Percentiles rank a stretch among this genome's conserved stretches.
These are phyloP conservation scores for Chionis minor DNA, from an alignment of 2,113 vertebrate species.

Conservation along the genomic window DNA sequence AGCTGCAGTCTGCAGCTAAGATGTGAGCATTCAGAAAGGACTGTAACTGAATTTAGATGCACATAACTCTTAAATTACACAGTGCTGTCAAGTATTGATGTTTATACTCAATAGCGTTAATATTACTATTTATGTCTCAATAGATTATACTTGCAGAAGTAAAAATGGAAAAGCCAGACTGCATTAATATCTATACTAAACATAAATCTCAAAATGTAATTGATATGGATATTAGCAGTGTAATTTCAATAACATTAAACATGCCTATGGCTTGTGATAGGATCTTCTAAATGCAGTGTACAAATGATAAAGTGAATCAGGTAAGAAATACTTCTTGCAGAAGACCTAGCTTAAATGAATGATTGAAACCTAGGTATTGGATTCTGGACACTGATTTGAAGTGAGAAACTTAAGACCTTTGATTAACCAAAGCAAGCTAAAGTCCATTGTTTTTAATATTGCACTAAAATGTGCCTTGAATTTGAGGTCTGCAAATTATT, in stretches of 20 bases:
- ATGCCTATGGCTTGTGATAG: slow-evolving; percentile 20
- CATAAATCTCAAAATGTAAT: slow-evolving; percentile 65
- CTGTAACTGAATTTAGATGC: slow-evolving; percentile 55
- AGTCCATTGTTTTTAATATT: background rate
- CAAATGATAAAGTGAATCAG: slow-evolving; percentile 26
- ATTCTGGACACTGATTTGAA: background rate
- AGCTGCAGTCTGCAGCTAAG: slow-evolving; percentile 50
- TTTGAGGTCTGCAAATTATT: background rate
- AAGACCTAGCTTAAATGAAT: slow-evolving; percentile 47
- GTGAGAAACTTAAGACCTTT: background rate
- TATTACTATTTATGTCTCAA: slow-evolving; percentile 72
- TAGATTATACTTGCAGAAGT: slow-evolving; percentile 68
- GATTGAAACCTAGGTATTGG: background rate
- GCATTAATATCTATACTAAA: slow-evolving; percentile 63
- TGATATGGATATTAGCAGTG: slow-evolving; percentile 64
- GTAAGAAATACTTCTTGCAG: background rate
- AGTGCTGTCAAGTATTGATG: slow-evolving; percentile 64
- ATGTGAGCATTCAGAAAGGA: slow-evolving; percentile 61
- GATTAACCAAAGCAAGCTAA: background rate
- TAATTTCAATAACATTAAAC: slow-evolving; percentile 66
- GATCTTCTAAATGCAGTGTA: slow-evolving; percentile 32
- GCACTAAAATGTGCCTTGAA: background rate
- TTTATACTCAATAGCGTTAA: slow-evolving; percentile 71
- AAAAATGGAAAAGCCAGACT: slow-evolving; percentile 57
- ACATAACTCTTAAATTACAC: slow-evolving; percentile 63